A percentile compares a stretch with the other conserved stretches of the same genome.
Conservation (phyloP, 2,797 vertebrate genomes). For the Enteromius unitaeniatus region DNA sequence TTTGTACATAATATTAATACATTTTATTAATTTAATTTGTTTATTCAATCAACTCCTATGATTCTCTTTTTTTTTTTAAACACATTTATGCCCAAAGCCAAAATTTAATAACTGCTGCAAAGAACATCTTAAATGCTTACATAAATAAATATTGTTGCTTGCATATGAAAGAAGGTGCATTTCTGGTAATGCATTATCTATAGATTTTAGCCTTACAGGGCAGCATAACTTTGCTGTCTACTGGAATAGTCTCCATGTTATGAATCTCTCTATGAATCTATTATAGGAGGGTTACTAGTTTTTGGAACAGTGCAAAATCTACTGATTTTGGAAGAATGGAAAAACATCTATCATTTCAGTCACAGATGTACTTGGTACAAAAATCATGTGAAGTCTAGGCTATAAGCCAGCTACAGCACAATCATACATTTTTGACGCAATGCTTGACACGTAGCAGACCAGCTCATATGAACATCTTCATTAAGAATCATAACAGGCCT, state of each 20-base stretch:
- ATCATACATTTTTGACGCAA: conserved; percentile 11
- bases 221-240: neutral
- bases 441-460: conserved; percentile 6
- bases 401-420: neutral
- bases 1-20: neutral
- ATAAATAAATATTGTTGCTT: neutral
- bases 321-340: neutral
- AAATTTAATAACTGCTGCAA: neutral
- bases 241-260: neutral
- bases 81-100: neutral
- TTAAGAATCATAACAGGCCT: conserved; percentile 28
- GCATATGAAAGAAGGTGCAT: neutral
- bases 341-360: neutral
- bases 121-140: neutral
- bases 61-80: neutral
- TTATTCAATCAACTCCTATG: neutral
- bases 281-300: neutral
- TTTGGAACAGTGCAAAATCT: neutral
- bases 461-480: conserved; percentile 44
- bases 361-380: conserved; percentile 3
- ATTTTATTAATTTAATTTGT: neutral
- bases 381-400: neutral
- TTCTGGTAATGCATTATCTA: neutral
- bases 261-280: neutral
- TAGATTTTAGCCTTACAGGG: neutral